Base-by-base conservation (phyloP, 2,797 vertebrate genomes). In the Loris lydekkerianus region DNA sequence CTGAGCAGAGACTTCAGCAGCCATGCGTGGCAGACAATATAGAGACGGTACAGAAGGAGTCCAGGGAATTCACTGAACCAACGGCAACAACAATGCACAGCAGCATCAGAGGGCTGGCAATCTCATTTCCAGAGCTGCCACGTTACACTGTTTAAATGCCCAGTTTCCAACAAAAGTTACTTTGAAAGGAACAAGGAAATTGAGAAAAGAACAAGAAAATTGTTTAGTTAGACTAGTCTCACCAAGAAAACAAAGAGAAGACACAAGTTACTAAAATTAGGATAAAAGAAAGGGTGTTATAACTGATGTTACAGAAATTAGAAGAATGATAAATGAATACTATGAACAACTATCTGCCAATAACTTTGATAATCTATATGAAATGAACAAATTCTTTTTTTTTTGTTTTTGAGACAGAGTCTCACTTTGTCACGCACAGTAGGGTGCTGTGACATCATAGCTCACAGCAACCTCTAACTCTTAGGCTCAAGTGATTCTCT, bases 321-420 rank as follows among this genome's bases (percentile, higher is more conserved):
- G 78, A 84, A 93, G 34, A 81, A 91, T 17, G 63, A 43, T 80
- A 82, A 90, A 40, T 21, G 49, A 92, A 94, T 80, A 73, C 10
- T 56, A 46, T 37, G 10, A 83, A 91, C 53, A 89, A 90, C 75
- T 81, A 31, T 46, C 77, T 58, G 31, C 23, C 29, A 78, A 58
- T 11, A 85, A 84, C 21, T 86, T 83, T 86, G 46, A 86, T 37
- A 72, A 86, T 40, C 23, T 85, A 72, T 43, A 56, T 10, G 4
- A 88, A 85, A 58, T 60, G 61, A 65, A 72, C 14, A 61, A 78
- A 73, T 61, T 86, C 37, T 72, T 46, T 4, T 53, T 53, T 5
- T 53, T 49, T 49, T 34, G 34, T 49, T 49, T 53, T 53, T 53
- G 14, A 53, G 49, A 53, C 49, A 53, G 49, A 53, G 14, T 53